Evolutionary conservation across 2,113 vertebrate species (phyloP), one percentile per base, ranked within the genome.

Genomic region (Dascyllus trimaculatus): DNA sequence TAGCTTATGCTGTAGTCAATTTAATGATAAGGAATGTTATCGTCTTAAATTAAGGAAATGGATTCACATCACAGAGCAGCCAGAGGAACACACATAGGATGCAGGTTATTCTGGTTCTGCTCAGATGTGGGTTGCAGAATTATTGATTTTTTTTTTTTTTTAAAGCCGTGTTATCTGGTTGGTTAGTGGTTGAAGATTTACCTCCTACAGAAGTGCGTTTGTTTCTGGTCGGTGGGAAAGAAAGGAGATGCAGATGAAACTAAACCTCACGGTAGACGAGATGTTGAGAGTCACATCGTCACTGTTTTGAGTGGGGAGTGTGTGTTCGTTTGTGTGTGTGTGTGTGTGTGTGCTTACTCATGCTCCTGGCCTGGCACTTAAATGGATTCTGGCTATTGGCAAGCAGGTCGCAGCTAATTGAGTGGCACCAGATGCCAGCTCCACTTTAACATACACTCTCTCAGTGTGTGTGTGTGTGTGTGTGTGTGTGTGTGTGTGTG

Each of bases 351-450:
- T 51, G 66, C 67, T 72, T 84, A 79, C 71, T 82, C 79, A 85
- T 82, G 85, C 88, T 85, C 76, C 78, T 85, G 61, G 75, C 81
- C 78, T 80, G 73, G 78, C 69, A 90, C 75, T 90, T 90, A 87
- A 89, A 90, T 81, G 78, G 85, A 92, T 85, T 81, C 75, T 89
- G 88, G 91, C 78, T 83, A 90, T 88, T 90, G 89, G 88, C 90
- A 90, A 82, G 86, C 86, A 80, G 80, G 86, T 88, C 71, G 25
- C 85, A 82, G 76, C 84, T 93, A 93, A 93, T 93, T 91, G 88
- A 90, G 81, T 92, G 86, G 87, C 81, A 85, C 82, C 88, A 89
- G 86, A 91, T 92, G 92, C 91, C 91, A 91, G 82, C 82, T 79
- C 84, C 76, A 82, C 89, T 90, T 89, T 82, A 86, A 81, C 83